These are phyloP conservation scores for Propithecus coquereli DNA, from an alignment of 2,113 vertebrate species.

Conservation along the genomic window DNA sequence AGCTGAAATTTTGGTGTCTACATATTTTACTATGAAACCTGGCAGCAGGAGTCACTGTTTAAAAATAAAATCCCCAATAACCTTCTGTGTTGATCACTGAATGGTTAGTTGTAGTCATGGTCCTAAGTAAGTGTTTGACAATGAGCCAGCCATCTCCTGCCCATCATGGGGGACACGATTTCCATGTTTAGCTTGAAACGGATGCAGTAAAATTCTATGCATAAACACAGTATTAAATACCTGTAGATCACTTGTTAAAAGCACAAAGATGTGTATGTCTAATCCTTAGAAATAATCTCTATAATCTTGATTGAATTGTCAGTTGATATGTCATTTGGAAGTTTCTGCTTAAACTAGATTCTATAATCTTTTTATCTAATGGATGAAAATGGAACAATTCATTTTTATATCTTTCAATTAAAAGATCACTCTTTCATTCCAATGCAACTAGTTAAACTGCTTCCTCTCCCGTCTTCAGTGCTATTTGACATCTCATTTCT, in stretches of 20 bases:
- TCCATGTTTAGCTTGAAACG: not conserved
- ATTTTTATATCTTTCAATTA: not conserved
- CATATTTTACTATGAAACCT: not conserved
- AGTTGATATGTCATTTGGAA: not conserved
- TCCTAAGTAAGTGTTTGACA: not conserved
- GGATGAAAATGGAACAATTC: not conserved
- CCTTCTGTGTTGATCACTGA: not conserved
- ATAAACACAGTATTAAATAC: not conserved
- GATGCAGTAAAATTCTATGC: not conserved
- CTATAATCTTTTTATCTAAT: not conserved
- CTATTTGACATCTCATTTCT: not conserved
- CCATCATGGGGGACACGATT: not conserved
- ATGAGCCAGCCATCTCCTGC: not conserved
- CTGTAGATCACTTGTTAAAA: not conserved
- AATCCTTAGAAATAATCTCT: not conserved
- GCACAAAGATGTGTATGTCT: not conserved
- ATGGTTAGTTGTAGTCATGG: not conserved
- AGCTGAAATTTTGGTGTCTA: not conserved
- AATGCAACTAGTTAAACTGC: not conserved
- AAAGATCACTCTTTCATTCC: not conserved
- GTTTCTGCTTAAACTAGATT: not conserved
- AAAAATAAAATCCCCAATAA: not conserved
- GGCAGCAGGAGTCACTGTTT: not conserved
- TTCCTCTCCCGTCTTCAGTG: not conserved
- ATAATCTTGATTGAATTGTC: not conserved